Evolutionary conservation across 2,797 vertebrate species (phyloP).

Genomic region (Gallinago solitaria): DNA sequence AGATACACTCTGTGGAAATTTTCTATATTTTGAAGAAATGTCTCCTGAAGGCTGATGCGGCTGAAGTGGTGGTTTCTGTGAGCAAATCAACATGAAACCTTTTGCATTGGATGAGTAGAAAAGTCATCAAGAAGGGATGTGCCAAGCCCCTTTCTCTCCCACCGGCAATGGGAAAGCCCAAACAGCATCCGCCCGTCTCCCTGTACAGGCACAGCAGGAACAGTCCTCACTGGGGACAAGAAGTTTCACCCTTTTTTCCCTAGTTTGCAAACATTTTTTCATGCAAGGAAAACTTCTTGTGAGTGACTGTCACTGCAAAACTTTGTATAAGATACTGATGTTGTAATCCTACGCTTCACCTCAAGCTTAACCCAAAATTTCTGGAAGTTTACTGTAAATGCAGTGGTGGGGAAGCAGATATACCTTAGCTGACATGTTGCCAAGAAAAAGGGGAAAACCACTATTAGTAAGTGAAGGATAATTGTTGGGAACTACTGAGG

Average conservation of each 20-base stretch:
- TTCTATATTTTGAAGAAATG: background rate
- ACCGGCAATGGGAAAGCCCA: background rate
- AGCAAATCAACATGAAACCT: background rate
- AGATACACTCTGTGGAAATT: background rate
- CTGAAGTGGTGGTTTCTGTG: background rate
- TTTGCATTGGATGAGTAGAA: background rate
- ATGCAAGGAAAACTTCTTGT: background rate
- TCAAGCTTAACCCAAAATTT: background rate
- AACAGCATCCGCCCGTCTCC: background rate
- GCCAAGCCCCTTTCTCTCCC: background rate
- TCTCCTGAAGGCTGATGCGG: background rate
- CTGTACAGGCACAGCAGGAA: fast-evolving
- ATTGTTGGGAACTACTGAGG: background rate
- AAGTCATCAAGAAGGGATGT: background rate
- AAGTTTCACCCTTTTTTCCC: background rate
- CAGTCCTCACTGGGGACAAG: background rate
- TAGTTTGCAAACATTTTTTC: background rate
- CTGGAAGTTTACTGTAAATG: background rate
- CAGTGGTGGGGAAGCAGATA: background rate
- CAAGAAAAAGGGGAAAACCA: slow-evolving; percentile 29
- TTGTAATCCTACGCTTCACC: background rate
- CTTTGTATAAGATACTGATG: background rate
- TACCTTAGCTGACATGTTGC: background rate
- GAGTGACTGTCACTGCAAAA: background rate
- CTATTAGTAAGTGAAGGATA: background rate